Conservation (phyloP, 1,140 invertebrate species). For the Tetragnatha versicolor region DNA sequence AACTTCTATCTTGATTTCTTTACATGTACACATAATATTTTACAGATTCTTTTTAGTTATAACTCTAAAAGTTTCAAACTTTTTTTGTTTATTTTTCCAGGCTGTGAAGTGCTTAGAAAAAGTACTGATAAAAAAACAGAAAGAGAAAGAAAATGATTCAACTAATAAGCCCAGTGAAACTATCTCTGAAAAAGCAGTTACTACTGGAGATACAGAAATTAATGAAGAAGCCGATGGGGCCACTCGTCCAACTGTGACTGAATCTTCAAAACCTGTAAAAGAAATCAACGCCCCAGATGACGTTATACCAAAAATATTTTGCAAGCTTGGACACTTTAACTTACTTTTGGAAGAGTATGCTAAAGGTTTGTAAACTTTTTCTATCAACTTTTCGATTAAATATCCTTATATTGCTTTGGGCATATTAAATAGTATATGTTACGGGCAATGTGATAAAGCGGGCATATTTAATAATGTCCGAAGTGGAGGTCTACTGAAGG, state of each 20-base stretch:
- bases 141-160: conserved; percentile 56
- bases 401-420: background rate
- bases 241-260: background rate
- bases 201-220: background rate
- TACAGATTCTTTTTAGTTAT: background rate
- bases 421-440: background rate
- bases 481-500: background rate
- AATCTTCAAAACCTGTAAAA: no score
- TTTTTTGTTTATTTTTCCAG: conserved; percentile 61
- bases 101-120: conserved; percentile 83
- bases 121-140: conserved; percentile 80
- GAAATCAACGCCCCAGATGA: conserved; percentile 66
- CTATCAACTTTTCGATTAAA: background rate
- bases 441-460: background rate
- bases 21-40: background rate
- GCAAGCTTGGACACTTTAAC: conserved; percentile 93
- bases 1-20: background rate
- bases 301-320: conserved; percentile 89
- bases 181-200: conserved; percentile 1
- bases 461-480: background rate
- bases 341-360: conserved; percentile 87
- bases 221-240: background rate
- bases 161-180: background rate
- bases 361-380: conserved; percentile 74
- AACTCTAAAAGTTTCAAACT: background rate